Percentiles rank a stretch among this genome's conserved stretches.
Conservation (phyloP, 2,113 vertebrate species). For the Phoenicopterus ruber region DNA sequence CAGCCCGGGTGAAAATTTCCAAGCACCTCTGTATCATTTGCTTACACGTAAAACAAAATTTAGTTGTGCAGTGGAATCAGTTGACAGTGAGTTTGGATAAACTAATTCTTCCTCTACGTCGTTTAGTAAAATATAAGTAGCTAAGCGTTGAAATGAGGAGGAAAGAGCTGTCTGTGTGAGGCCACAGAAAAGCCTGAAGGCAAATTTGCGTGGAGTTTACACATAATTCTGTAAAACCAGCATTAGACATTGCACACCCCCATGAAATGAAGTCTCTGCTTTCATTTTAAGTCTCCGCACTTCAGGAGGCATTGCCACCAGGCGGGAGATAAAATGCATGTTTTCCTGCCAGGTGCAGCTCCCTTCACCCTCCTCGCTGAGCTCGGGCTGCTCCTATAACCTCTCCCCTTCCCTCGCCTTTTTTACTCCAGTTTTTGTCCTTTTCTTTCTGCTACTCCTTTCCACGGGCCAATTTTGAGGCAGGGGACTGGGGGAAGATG, state of each 20-base stretch:
- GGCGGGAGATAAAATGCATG: not conserved
- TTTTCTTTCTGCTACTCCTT: not conserved
- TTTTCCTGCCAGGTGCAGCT: not conserved
- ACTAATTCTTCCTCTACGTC: fast-evolving
- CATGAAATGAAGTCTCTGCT: not conserved
- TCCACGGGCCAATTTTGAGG: not conserved
- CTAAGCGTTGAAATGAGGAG: not conserved
- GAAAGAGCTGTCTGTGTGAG: not conserved
- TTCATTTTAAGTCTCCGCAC: not conserved
- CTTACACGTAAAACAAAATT: not conserved
- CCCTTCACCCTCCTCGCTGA: not conserved
- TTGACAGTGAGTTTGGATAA: not conserved
- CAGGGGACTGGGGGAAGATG: not conserved
- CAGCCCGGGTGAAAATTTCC: not conserved
- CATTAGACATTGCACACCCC: not conserved
- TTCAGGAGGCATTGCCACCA: not conserved
- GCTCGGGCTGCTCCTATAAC: not conserved
- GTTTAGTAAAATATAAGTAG: not conserved
- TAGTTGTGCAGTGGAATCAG: not conserved
- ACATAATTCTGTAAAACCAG: not conserved
- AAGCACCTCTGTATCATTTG: not conserved
- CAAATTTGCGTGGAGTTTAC: not conserved
- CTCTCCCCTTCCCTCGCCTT: fast-evolving
- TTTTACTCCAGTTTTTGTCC: not conserved
- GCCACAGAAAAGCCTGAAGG: not conserved